Conservation (phyloP, 2,113 vertebrate species). For the Pelobates fuscus region DNA sequence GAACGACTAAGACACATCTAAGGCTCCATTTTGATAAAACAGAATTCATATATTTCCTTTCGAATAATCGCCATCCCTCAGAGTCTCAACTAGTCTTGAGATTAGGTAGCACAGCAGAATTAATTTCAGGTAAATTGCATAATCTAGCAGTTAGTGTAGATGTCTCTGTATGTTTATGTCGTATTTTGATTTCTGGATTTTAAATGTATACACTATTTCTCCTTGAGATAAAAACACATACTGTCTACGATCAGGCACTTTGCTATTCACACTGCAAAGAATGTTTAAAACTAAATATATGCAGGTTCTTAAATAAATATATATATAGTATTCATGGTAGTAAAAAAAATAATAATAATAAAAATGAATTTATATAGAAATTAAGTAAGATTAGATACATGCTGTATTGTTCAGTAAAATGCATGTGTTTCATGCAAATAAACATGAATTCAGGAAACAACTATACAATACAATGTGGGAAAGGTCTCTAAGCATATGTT, state of each 20-base stretch:
- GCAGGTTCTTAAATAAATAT: no score
- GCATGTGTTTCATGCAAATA: no score
- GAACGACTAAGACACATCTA: conserved; percentile 31
- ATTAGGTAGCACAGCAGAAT: neutral
- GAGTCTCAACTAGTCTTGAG: neutral
- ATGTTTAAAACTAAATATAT: no score
- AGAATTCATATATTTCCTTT: conserved; percentile 28
- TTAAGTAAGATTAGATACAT: no score
- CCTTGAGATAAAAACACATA: neutral
- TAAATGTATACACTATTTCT: neutral
- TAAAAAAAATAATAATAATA: no score
- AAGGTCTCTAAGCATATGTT: no score
- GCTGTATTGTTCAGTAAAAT: no score
- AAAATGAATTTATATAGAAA: no score
- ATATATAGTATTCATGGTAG: no score
- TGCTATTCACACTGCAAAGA: neutral
- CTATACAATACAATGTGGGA: no score
- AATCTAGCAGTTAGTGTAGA: neutral
- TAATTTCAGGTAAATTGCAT: neutral
- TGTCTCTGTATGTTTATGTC: neutral
- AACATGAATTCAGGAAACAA: no score
- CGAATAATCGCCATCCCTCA: conserved; percentile 24
- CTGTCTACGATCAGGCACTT: neutral
- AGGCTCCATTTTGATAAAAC: conserved; percentile 27
- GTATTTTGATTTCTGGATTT: neutral